Evolutionary conservation across 2,888 invertebrate species (phyloP).

Genomic region (Sycophila texana): DNA sequence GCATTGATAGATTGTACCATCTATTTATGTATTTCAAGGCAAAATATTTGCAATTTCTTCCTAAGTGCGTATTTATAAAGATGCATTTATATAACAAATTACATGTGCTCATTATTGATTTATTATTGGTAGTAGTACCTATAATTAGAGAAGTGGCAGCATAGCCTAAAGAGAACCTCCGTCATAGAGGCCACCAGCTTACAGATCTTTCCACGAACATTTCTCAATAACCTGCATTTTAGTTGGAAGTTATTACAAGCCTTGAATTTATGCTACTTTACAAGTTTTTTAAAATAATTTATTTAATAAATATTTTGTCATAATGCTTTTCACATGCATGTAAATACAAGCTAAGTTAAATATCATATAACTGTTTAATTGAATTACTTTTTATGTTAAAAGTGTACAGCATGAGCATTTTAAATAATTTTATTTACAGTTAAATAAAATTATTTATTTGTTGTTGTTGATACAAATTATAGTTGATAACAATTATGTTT

Average conservation of each 20-base stretch:
- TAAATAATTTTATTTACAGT: conserved; percentile 27
- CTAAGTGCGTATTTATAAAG: conserved; percentile 43
- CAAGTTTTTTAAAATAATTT: conserved; percentile 43
- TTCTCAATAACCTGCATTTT: conserved; percentile 80
- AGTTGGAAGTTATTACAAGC: conserved; percentile 70
- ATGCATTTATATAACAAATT: conserved; percentile 56
- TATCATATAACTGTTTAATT: conserved; percentile 33
- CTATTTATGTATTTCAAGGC: conserved; percentile 50
- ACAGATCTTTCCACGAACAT: conserved; percentile 82
- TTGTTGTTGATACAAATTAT: conserved; percentile 39
- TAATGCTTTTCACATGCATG: conserved; percentile 53
- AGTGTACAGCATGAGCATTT: conserved; percentile 21
- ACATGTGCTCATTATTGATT: conserved; percentile 68
- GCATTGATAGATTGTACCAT: conserved; percentile 43
- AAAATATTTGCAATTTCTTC: conserved; percentile 50
- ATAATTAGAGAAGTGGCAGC: conserved; percentile 82
- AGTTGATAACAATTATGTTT: not conserved
- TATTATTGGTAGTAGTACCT: conserved; percentile 78
- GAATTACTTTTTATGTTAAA: conserved; percentile 40
- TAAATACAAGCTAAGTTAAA: conserved; percentile 51
- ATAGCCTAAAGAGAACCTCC: conserved; percentile 83
- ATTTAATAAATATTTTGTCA: conserved; percentile 33
- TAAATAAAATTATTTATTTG: conserved; percentile 32
- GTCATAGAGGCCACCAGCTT: conserved; percentile 84
- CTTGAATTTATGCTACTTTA: conserved; percentile 53